Evolutionary conservation across 2,797 vertebrate genomes (phyloP), one percentile per base, ranked within the genome.

Genomic region (Channa striata): DNA sequence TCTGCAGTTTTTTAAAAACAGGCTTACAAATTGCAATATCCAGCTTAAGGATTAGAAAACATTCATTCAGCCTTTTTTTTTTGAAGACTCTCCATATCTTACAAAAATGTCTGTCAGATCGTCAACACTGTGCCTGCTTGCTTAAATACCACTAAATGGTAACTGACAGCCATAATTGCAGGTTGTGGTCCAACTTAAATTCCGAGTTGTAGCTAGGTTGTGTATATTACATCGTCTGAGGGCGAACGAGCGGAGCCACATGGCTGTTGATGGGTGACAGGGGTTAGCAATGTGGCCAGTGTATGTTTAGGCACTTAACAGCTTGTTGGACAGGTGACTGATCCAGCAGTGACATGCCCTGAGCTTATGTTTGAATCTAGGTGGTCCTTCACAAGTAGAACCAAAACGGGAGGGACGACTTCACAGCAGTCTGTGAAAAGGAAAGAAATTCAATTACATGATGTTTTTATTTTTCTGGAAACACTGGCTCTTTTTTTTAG

Each of bases 151-250:
- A 42, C 85, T 82, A 64, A 80, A 79, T 70, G 73, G 77, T 33
- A 77, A 72, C 78, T 61, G 69, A 37, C 13, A 12, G 83, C 87
- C 87, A 83, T 87, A 91, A 92, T 92, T 91, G 64, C 71, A 88
- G 58, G 81, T 80, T 92, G 83, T 13, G 89, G 91, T 77, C 36
- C n/a, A 8, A 77, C 83, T 79, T 52, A 88, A 91, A 91, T 87
- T 83, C 81, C 84, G 90, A 11, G 88, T 82, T 89, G 85, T 34
- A 66, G 78, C 66, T 17, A 9, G 43, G 57, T 68, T 81, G 70
- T 86, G 77, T 87, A 68, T 72, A 80, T 80, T 85, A 73, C 52
- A 30, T 17, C 63, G 59, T 63, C 51, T 43, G 72, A 61, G 82
- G 72, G 60, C 40, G 65, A 84, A 72, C 34, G 2, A 82, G 71